Percentiles rank a stretch among this genome's conserved stretches.
Conservation (phyloP, 2,888 invertebrate species). For the Geotrupes spiniger region DNA sequence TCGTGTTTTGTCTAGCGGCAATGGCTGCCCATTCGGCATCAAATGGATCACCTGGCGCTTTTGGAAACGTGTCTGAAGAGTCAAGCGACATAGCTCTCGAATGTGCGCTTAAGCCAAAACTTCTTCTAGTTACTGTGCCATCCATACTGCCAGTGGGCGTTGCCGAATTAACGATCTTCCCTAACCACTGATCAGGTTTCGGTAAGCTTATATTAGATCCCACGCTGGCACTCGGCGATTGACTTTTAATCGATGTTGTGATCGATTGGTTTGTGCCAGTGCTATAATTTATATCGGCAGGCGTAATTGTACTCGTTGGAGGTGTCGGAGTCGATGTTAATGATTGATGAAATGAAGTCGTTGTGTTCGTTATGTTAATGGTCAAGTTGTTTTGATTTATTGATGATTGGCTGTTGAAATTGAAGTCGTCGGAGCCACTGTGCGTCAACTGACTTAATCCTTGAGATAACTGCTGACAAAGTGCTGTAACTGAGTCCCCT, state of each 20-base stretch:
- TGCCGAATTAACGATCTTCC: slow-evolving; percentile 64
- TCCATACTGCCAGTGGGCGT: slow-evolving; percentile 47
- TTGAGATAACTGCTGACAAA: slow-evolving; percentile 73
- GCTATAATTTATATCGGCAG: slow-evolving; percentile 38
- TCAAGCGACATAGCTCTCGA: slow-evolving; percentile 58
- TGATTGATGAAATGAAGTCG: slow-evolving; percentile 41
- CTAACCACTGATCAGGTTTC: slow-evolving; percentile 82
- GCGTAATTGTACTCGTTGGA: slow-evolving; percentile 33
- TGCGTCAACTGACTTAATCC: slow-evolving; percentile 63
- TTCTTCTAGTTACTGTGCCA: slow-evolving; percentile 52
- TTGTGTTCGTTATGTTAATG: slow-evolving; percentile 43
- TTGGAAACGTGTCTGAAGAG: slow-evolving; percentile 43
- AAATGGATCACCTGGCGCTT: slow-evolving; percentile 64
- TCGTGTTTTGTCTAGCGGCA: slow-evolving; percentile 54
- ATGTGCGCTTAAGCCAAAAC: slow-evolving; percentile 54
- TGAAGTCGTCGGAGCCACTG: slow-evolving; percentile 58
- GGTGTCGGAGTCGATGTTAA: slow-evolving; percentile 33
- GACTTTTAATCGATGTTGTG: slow-evolving; percentile 23
- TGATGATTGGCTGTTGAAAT: slow-evolving; percentile 57
- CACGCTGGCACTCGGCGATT: slow-evolving; percentile 27
- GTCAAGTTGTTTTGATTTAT: slow-evolving; percentile 55
- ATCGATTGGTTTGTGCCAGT: too few species aligned
- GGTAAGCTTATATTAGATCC: slow-evolving; percentile 54
- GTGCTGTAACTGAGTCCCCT: slow-evolving; percentile 65
- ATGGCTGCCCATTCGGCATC: slow-evolving; percentile 81